Percentiles rank a stretch among this genome's conserved stretches.
phyloP scores from a whole-genome alignment of 37 sponge, comb jelly and placozoan genomes.

The Diacarnus erythraeanus region DNA sequence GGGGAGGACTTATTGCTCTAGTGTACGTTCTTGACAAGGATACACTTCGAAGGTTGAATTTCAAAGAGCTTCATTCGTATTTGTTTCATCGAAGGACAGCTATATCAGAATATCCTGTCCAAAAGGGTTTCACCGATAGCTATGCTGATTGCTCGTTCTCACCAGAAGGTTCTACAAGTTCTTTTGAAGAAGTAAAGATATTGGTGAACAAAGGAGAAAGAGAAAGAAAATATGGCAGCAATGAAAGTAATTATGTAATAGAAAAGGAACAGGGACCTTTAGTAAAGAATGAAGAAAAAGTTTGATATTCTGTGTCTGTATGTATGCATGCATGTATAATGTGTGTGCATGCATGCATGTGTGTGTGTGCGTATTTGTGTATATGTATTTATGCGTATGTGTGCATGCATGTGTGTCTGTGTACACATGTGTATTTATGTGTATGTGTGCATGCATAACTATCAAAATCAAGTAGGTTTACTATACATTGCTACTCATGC shows the following conservation, averaged over 20 bases:
- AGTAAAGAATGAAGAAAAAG: neutral
- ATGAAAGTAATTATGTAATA: neutral
- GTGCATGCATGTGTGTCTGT: no score
- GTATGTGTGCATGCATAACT: no score
- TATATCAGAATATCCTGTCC: conserved; percentile 10
- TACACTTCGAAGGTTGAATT: conserved; percentile 21
- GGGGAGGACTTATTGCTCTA: conserved; percentile 38
- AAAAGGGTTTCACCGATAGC: conserved; percentile 17
- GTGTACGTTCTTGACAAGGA: conserved; percentile 55
- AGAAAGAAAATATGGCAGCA: neutral
- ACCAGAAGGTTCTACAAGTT: neutral
- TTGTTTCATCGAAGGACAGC: neutral
- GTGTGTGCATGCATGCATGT: no score
- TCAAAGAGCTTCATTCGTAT: neutral
- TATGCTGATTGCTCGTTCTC: neutral
- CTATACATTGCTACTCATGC: no score
- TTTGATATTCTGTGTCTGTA: no score
- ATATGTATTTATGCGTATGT: no score
- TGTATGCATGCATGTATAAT: no score
- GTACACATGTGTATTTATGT: no score
- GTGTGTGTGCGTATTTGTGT: no score
- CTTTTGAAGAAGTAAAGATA: neutral
- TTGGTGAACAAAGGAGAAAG: no score
- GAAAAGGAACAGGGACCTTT: neutral
- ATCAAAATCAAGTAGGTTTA: no score